Evolutionary conservation across 2,113 vertebrate genomes (phyloP).

Genomic region (Hassar affinis): DNA sequence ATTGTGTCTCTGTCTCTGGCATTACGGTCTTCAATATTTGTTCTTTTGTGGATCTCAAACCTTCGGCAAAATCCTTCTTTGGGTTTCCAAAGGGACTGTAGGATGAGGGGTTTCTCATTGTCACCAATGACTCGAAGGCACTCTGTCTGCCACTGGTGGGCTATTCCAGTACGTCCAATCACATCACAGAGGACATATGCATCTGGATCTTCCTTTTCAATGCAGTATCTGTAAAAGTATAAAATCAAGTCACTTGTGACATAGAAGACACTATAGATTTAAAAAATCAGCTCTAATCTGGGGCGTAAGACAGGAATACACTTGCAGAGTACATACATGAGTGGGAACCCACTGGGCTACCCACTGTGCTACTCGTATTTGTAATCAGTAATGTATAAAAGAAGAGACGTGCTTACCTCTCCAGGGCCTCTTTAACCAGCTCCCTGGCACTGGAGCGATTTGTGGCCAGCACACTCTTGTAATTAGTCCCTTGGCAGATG

Average conservation of each 20-base stretch:
- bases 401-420: conserved; percentile 67
- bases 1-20: conserved; percentile 65
- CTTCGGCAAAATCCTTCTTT: conserved; percentile 76
- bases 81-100: conserved; percentile 79
- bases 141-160: conserved; percentile 73
- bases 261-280: not conserved
- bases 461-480: conserved; percentile 77
- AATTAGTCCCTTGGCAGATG: conserved; percentile 75
- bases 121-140: conserved; percentile 74
- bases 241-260: not conserved
- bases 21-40: conserved; percentile 62
- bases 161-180: conserved; percentile 65
- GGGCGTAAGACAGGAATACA: not conserved
- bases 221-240: conserved; percentile 67
- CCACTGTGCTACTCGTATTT: too few species aligned
- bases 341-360: not conserved
- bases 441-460: conserved; percentile 71
- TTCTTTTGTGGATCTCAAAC: conserved; percentile 73
- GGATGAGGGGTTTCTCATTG: conserved; percentile 72
- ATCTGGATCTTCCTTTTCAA: conserved; percentile 69
- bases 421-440: conserved; percentile 76
- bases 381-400: not conserved
- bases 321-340: not conserved
- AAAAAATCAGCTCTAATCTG: not conserved
- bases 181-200: conserved; percentile 75